phyloP scores from a whole-genome alignment of 2,113 vertebrate species.

The Numida meleagris region DNA sequence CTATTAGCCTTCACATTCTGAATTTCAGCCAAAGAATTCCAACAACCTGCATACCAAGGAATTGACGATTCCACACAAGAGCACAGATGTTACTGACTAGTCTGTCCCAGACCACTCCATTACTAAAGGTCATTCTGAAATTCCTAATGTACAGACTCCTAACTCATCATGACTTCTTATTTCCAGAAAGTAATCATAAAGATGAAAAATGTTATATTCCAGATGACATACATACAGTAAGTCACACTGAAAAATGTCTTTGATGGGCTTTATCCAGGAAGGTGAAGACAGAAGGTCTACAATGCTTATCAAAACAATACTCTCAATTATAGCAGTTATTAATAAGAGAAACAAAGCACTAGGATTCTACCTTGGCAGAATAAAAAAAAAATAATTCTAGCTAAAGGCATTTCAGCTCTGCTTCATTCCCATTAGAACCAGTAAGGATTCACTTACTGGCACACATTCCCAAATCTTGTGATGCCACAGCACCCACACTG shows the following conservation, averaged over 20 bases:
- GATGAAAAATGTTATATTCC: neutral
- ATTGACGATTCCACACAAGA: neutral
- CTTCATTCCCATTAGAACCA: neutral
- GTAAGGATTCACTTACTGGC: neutral
- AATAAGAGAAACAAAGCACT: neutral
- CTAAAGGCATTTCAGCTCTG: neutral
- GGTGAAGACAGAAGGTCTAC: neutral
- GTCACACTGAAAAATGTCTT: neutral
- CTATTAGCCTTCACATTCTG: conserved; percentile 1
- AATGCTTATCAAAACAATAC: neutral
- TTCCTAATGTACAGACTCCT: neutral
- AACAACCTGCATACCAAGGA: conserved; percentile 4
- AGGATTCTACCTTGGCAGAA: neutral
- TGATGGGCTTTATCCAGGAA: neutral
- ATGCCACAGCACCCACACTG: neutral
- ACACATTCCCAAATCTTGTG: neutral
- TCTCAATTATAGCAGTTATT: neutral
- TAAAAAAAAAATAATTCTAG: neutral
- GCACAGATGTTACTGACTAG: neutral
- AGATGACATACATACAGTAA: neutral
- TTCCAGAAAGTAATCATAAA: neutral
- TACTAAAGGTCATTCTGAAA: neutral
- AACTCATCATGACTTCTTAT: neutral
- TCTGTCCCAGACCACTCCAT: neutral
- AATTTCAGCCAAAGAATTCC: conserved; percentile 46